Base-by-base conservation (phyloP, 2,888 invertebrate species). In the Andricus curvator region DNA sequence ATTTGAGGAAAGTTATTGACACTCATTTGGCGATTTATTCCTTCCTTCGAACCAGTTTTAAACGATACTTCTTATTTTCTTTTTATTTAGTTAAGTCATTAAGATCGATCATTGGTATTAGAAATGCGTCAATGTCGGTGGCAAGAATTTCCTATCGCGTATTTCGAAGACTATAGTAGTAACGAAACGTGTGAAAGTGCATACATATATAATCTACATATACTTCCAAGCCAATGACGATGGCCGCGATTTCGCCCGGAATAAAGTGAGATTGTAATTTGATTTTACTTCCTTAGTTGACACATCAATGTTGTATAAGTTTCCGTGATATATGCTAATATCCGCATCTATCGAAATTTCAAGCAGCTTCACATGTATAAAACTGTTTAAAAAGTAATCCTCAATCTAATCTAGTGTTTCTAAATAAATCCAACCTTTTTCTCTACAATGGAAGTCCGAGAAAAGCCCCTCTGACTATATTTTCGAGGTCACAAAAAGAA, bases 181-280 rank as follows among this genome's bases (percentile, higher is more conserved):
- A 51, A 51, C 56, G 33, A 74, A 74, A 33, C 29, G 56, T 74
- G 70, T 62, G 70, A 74, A 74, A 74, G 70, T 74, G 33, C 70
- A 74, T 74, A 51, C 70, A 74, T 51, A 22, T 68, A 62, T 41
- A 41, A 41, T 41, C 13, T 17, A 62, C 25, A 4, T 25, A 15
- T 17, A 62, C 62, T 62, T 29, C 25, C 15, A 62, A 25, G n/a
- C n/a, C 33, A 33, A 56, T 74, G 70, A 74, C 70, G 51, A 74
- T 56, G 51, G 33, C 51, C 70, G 70, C 70, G 70, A 74, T 74
- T 74, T 74, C 70, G 70, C 70, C 51, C 15, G 6, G 68, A 74
- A 74, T 74, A 3, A 51, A 74, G 29, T 48, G 29, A 74, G 20
- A 48, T 51, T 33, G 20, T 25, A 25, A 62, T 25, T 62, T 62